These are phyloP conservation scores for Xenopus petersii DNA, from an alignment of 2,797 vertebrate species.

Conservation along the genomic window DNA sequence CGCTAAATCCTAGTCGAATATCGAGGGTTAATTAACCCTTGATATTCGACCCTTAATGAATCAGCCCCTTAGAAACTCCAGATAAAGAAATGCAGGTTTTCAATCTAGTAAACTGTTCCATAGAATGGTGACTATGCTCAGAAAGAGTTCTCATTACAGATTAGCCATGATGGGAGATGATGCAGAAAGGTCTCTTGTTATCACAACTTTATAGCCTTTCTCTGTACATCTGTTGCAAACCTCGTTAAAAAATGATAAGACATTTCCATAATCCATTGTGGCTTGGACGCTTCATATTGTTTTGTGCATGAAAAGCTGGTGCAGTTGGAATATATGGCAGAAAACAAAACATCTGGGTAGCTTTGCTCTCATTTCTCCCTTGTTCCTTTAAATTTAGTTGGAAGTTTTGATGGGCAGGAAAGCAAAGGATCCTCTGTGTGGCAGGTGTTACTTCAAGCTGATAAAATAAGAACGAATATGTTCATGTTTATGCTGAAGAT, in stretches of 20 bases:
- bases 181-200: slow-evolving; percentile 72
- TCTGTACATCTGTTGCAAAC: slow-evolving; percentile 73
- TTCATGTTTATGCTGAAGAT: slow-evolving; percentile 55
- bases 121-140: no score
- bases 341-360: slow-evolving; percentile 87
- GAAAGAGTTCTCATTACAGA: no score
- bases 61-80: no score
- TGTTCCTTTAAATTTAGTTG: slow-evolving; percentile 84
- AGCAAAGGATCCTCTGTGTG: slow-evolving; percentile 66
- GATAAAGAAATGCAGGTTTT: no score
- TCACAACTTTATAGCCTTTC: slow-evolving; percentile 72
- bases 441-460: slow-evolving; percentile 70
- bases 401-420: slow-evolving; percentile 82
- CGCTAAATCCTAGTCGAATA: no score
- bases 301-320: slow-evolving; percentile 69
- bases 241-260: slow-evolving; percentile 69
- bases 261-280: slow-evolving; percentile 67
- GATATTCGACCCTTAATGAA: no score
- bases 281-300: slow-evolving; percentile 72
- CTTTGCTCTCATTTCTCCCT: slow-evolving; percentile 73
- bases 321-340: slow-evolving; percentile 70
- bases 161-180: slow-evolving; percentile 67
- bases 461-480: slow-evolving; percentile 58
- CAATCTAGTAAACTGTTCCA: no score
- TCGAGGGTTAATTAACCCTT: no score